Base-by-base conservation (phyloP, 1,140 invertebrate species). In the Cataglyphis hispanica region DNA sequence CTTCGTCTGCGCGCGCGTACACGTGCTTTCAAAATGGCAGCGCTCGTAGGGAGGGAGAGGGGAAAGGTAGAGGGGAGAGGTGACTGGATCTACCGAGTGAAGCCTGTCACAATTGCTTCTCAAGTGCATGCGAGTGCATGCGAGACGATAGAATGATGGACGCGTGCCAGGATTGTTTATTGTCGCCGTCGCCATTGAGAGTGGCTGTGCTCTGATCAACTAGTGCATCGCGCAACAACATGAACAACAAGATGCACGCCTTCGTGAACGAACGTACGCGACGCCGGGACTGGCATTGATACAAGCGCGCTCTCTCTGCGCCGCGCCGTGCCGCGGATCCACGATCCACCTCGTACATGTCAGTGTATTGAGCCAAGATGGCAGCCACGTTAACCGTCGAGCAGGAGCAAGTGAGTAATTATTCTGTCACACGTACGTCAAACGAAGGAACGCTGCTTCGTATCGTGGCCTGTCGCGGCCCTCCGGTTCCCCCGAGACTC, bases 321-420 rank as follows among this genome's bases (percentile, higher is more conserved):
- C 40, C 46, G 37, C 72, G 50, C 13, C 56, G 72, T 27, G 27
- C 34, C 16, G 13, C 43, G 50, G n/a, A n/a, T n/a, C 11, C 31
- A 43, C 25, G 50, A 25, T 70, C 60, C 78, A 72, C 25, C 61
- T 86, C 77, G 74, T 63, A 67, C 89, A 86, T 76, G 81, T 84
- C 85, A 75, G 78, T 85, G 84, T 31, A 56, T 85, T 89, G 53
- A 91, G 92, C 89, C 93, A 95, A 95, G 88, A 97, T 97, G 97
- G 96, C 96, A 95, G 96, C 96, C 94, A 95, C 95, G 91, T 95
- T 97, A 94, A 96, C 96, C 93, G 95, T 96, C 93, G 96, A 97
- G 93, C 96, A 97, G 93, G 96, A 97, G 93, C 96, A 96, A 96
- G 97, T 97, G 93, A 96, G 96, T 95, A 86, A 91, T 88, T n/a